Evolutionary conservation across 2,888 invertebrate species (phyloP), one percentile per base, ranked within the genome.

Genomic region (Leptinotarsa tumamoca): DNA sequence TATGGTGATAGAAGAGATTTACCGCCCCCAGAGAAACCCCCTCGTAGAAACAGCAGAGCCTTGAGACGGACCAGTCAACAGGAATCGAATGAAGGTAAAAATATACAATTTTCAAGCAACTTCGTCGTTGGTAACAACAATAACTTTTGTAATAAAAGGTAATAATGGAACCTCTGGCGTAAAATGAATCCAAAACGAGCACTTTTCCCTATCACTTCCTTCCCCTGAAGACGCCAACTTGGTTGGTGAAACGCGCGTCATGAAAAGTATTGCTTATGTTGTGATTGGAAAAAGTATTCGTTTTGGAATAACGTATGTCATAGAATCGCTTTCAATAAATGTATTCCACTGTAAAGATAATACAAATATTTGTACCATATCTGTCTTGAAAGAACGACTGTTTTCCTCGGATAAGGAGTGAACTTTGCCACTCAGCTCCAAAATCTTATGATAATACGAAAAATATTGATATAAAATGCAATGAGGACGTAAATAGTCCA

Each of bases 11-110:
- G 77, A 68, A 78, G 74, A 10, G 82, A 79, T 68, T 76, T 75
- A 63, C 77, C 76, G 63, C 85, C 84, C 18, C 85, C 85, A 18
- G 82, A 84, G 69, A 86, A 85, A 76, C 85, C 85, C 1, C 85
- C 86, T 14, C 82, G 86, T 67, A 82, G 76, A 27, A 77, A 80
- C 27, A 77, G 68, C 67, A 73, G 73, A 54, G 67, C 63, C 43
- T 54, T 77, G 27, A 67, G 77, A 13, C 75, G 78, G 17, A 27
- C 74, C 13, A 77, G 68, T 54, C 72, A 77, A 49, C 76, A 73
- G 54, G 80, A 78, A 52, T 77, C 79, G 7, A 73, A 76, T 67
- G 80, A 80, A 74, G 80, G 81, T 82, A 77, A 78, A 14, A 14
- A 5, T 52, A 17, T 43, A 43, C 10, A 43, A 43, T 23, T 58